These are phyloP conservation scores for Aplocera efformata DNA, from an alignment of 2,888 invertebrate genomes.

Conservation along the genomic window DNA sequence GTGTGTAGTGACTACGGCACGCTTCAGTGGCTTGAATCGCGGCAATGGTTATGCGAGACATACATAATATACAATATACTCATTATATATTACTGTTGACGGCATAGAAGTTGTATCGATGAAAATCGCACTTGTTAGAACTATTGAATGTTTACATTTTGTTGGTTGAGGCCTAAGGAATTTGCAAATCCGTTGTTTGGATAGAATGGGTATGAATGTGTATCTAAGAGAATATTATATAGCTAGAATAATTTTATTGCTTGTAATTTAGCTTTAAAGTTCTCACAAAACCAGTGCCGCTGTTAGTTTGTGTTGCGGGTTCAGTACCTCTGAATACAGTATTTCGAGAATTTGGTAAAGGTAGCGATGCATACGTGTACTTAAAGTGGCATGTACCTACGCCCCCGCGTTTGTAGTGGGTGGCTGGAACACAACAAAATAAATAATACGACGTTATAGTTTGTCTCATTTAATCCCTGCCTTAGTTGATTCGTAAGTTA, in stretches of 20 bases:
- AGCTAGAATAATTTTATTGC: conserved; percentile 32
- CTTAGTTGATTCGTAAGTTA: too few relatives aligned
- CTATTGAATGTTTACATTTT: conserved; percentile 38
- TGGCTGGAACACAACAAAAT: conserved; percentile 74
- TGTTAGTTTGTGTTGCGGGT: conserved; percentile 70
- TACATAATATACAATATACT: conserved; percentile 25
- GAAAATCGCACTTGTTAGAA: conserved; percentile 46
- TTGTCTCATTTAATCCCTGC: conserved; percentile 48
- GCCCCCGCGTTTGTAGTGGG: conserved; percentile 66
- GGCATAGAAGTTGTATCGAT: conserved; percentile 42
- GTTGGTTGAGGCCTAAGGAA: conserved; percentile 34
- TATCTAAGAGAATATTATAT: conserved; percentile 27
- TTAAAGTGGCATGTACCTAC: conserved; percentile 49
- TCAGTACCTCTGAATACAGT: conserved; percentile 68
- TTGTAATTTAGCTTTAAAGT: conserved; percentile 33
- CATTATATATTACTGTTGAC: conserved; percentile 31
- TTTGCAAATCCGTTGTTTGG: conserved; percentile 18
- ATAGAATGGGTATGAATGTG: conserved; percentile 24
- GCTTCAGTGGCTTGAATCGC: conserved; percentile 70
- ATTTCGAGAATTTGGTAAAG: conserved; percentile 75
- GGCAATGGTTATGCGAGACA: conserved; percentile 59
- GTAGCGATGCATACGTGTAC: conserved; percentile 75
- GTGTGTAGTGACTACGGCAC: conserved; percentile 75
- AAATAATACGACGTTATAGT: conserved; percentile 77
- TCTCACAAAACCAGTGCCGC: conserved; percentile 62